phyloP scores from a whole-genome alignment of 2,888 invertebrate genomes.

The Morpho helenor region DNA sequence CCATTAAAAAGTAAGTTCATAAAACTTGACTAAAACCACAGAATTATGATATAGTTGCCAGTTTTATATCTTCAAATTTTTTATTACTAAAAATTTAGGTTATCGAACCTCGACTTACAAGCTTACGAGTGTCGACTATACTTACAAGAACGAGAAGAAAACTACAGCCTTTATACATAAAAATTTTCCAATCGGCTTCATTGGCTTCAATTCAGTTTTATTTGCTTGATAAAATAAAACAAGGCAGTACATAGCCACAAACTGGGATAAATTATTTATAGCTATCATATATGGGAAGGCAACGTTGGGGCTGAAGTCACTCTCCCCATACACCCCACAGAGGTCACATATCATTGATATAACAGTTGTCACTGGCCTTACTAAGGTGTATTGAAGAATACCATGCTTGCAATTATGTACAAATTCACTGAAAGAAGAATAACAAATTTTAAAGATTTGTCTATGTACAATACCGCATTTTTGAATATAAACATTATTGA shows the following conservation, averaged over 20 bases:
- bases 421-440: conserved; percentile 83
- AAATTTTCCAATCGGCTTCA: conserved; percentile 97
- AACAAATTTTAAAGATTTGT: neutral
- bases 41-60: too few species aligned
- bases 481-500: too few species aligned
- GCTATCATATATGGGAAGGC: conserved; percentile 95
- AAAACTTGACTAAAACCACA: too few species aligned
- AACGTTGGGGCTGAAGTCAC: conserved; percentile 89
- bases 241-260: conserved; percentile 97
- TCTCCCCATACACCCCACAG: conserved; percentile 92
- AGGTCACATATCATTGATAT: conserved; percentile 94
- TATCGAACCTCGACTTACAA: too few species aligned
- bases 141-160: conserved; percentile 99
- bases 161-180: conserved; percentile 98
- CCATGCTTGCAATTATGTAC: conserved; percentile 98
- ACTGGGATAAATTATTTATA: conserved; percentile 95
- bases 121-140: too few species aligned
- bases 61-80: too few species aligned
- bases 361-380: conserved; percentile 92
- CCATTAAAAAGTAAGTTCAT: too few species aligned
- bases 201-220: conserved; percentile 90
- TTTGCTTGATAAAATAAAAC: conserved; percentile 96
- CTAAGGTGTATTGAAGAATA: conserved; percentile 95
- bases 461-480: too few species aligned
- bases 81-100: too few species aligned